A percentile compares a stretch with the other conserved stretches of the same genome.
phyloP scores from a whole-genome alignment of 92 coral and sea anemone genomes.

The Siderastrea siderea region DNA sequence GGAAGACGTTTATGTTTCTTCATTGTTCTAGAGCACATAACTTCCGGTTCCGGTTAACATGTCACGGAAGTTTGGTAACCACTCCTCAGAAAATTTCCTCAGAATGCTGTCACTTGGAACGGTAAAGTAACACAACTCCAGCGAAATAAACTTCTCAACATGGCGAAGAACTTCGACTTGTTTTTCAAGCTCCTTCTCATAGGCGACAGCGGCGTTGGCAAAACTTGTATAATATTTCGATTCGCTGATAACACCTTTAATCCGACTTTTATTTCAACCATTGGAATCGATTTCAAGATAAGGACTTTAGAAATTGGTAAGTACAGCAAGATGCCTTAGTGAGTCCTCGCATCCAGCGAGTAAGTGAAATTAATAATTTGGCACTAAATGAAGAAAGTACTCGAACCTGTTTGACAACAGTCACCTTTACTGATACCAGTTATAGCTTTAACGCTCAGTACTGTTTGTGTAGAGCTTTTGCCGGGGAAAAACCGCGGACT shows the following conservation, averaged over 20 bases:
- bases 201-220: conserved; percentile 92
- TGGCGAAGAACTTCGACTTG: conserved; percentile 86
- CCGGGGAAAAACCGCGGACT: conserved; percentile 1
- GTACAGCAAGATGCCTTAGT: neutral
- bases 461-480: conserved; percentile 8
- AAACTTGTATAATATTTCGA: conserved; percentile 85
- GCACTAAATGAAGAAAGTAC: neutral
- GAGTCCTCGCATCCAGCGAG: neutral
- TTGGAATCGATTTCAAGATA: conserved; percentile 89
- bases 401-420: neutral
- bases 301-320: conserved; percentile 84
- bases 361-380: neutral
- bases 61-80: conserved; percentile 18
- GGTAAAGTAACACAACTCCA: conserved; percentile 14
- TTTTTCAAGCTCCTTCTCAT: conserved; percentile 88
- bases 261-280: conserved; percentile 82
- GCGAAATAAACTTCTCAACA: conserved; percentile 16
- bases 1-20: neutral
- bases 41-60: conserved; percentile 44
- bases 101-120: neutral
- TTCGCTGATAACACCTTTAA: conserved; percentile 79
- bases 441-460: neutral
- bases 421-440: neutral
- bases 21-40: neutral
- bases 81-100: neutral